Conservation (phyloP, 2,797 vertebrate genomes). For the Myotis pilosus region DNA sequence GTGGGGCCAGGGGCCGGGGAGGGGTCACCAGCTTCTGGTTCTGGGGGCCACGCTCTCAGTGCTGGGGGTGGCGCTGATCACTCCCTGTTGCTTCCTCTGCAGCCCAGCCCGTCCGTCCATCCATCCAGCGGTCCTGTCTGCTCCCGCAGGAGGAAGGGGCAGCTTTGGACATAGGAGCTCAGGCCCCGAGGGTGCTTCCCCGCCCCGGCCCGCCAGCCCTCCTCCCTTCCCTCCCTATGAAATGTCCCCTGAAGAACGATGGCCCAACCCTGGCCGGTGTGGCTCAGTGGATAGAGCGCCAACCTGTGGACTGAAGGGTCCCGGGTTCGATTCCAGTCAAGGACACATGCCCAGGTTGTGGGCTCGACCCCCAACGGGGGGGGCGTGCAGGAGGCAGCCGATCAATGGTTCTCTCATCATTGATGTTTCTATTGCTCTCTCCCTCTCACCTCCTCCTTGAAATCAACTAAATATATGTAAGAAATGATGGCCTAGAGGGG, state of each 20-base stretch:
- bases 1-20: background rate
- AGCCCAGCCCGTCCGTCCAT: background rate
- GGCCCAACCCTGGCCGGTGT: background rate
- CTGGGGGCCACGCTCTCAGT: background rate
- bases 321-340: too few species aligned
- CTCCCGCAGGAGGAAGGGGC: background rate
- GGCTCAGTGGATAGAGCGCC: too few species aligned
- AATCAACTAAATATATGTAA: too few species aligned
- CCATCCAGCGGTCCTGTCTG: background rate
- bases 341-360: too few species aligned
- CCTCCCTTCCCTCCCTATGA: background rate
- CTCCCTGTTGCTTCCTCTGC: background rate
- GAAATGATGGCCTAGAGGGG: background rate
- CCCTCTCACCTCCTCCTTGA: too few species aligned
- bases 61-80: fast-evolving
- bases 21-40: background rate
- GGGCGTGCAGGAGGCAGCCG: too few species aligned
- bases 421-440: too few species aligned
- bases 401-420: too few species aligned
- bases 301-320: too few species aligned
- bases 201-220: fast-evolving
- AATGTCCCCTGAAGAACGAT: background rate
- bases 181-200: background rate
- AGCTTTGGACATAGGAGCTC: background rate
- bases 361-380: too few species aligned